Base-by-base conservation (phyloP, 2,888 invertebrate genomes). In the Chouioia cunea region DNA sequence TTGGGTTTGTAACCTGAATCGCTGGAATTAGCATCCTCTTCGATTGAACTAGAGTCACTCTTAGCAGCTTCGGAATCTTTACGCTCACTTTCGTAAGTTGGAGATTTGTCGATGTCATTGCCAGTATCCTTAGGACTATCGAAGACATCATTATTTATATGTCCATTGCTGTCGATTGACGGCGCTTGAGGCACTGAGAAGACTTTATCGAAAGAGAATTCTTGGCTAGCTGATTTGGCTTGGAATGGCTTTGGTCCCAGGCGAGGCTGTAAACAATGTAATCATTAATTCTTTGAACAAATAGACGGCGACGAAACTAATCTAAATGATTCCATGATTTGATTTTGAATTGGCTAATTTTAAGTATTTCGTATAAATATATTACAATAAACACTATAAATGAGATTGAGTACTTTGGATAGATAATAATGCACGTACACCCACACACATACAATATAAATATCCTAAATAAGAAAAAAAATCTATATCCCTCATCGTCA, bases 231-330 rank as follows among this genome's bases (percentile, higher is more conserved):
- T 4, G 92, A 89, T 44, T 93, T 91, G 52, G 93, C 92, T 10
- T 94, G 93, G 84, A 95, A 95, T 27, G 94, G 94, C 83, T 94
- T 95, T 48, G 95, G 95, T 2, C 95, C 95, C 57, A 95, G 88
- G 23, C 94, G 91, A 54, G 94, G 94, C 95, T 95, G 87, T 58
- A 83, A 83, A 77, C 80, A 75, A 73, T 72, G 66, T 71, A 56
- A 22, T 36, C 36, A 12, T 36, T 36, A 36, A 6, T 36, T 36
- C 12, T 36, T 3, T 6, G 6, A 36, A 36, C 10, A 6, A 12
- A 4, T 6, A 12, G 12, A 10, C 36, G 10, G 12, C 36, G 36
- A 36, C 12, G 36, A 36, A 36, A 36, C 36, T 36, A 36, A 36
- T 1, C 10, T 12, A 36, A 36, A 36, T 36, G 1, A n/a, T n/a